Percentiles rank a stretch among this genome's conserved stretches.
phyloP scores from a whole-genome alignment of 2,797 vertebrate species.

The Vespertilio murinus region DNA sequence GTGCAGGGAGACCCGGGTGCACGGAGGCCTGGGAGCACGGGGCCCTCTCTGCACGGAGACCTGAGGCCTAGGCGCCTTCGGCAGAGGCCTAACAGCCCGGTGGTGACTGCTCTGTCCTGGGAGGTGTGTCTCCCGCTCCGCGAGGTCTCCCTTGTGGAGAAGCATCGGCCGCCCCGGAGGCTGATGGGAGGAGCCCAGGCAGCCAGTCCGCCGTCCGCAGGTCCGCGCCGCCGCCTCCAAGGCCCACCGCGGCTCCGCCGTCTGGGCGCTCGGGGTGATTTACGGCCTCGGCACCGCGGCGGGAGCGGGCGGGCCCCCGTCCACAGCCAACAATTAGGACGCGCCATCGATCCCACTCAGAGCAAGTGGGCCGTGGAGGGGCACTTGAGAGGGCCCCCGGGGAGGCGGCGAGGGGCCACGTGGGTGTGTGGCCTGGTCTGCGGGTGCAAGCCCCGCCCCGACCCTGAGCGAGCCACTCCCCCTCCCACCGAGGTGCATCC shows the following conservation, averaged over 20 bases:
- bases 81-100: not conserved
- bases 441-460: accelerated
- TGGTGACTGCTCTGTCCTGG: accelerated
- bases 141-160: not conserved
- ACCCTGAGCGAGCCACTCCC: not conserved
- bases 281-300: not conserved
- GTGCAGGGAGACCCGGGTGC: accelerated
- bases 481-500: not conserved
- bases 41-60: accelerated
- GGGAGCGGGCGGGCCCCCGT: not conserved
- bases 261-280: not conserved
- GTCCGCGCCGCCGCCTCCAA: not conserved
- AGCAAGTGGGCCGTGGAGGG: not conserved
- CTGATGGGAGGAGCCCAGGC: accelerated
- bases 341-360: not conserved
- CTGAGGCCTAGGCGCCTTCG: accelerated
- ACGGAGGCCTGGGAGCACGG: no score
- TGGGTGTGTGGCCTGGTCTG: accelerated
- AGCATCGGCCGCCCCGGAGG: accelerated
- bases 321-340: not conserved
- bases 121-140: accelerated
- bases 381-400: not conserved
- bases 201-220: accelerated
- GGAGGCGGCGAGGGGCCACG: accelerated
- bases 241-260: not conserved